phyloP scores from a whole-genome alignment of 2,797 vertebrate species.

The Gallirallus australis region DNA sequence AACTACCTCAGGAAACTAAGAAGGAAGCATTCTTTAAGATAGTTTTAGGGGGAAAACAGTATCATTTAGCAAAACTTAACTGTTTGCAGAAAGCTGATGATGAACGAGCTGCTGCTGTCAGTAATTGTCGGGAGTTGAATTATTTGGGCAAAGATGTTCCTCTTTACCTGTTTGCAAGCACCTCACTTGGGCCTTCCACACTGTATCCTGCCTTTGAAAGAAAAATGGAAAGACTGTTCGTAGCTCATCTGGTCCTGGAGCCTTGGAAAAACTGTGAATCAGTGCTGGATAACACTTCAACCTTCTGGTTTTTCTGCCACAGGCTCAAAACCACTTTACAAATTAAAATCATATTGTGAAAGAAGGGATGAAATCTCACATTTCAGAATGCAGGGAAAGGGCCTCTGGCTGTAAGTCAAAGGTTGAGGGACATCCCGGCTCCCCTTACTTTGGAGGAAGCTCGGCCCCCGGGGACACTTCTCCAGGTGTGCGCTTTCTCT shows the following conservation, averaged over 20 bases:
- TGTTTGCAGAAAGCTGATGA: not conserved
- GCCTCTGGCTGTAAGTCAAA: not conserved
- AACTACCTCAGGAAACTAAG: not conserved
- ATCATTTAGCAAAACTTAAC: not conserved
- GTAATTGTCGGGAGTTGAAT: fast-evolving
- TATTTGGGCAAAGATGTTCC: not conserved
- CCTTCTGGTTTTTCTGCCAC: not conserved
- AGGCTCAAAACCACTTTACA: not conserved
- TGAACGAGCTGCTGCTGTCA: not conserved
- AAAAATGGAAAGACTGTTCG: not conserved
- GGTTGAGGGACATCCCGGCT: constrained; percentile 4
- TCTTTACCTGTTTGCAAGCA: not conserved
- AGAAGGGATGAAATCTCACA: not conserved
- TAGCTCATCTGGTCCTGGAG: not conserved
- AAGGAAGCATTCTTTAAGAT: not conserved
- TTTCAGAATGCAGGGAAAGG: not conserved
- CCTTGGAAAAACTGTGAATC: not conserved
- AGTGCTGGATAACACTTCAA: not conserved
- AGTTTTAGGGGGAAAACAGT: fast-evolving
- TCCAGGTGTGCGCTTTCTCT: not conserved
- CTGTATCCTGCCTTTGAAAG: not conserved
- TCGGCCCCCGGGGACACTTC: not conserved
- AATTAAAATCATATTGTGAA: not conserved
- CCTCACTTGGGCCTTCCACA: not conserved
- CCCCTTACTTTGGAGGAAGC: not conserved